Base-by-base conservation (phyloP, 2,888 invertebrate genomes). In the Catocala nupta region DNA sequence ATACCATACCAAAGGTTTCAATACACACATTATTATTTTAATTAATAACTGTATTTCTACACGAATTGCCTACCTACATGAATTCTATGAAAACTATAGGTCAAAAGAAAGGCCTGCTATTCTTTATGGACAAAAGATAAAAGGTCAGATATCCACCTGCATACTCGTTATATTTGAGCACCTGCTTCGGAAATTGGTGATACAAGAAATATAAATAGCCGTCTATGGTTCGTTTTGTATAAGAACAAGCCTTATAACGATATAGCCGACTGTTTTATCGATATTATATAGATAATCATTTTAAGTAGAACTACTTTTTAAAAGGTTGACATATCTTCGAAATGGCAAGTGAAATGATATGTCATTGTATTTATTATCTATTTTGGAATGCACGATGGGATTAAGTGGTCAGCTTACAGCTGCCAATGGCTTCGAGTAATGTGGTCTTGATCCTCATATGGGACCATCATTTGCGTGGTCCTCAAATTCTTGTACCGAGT, bases 91-190 rank as follows among this genome's bases (percentile, higher is more conserved):
- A 13, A 1, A 48, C 16, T 34, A 49, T 10, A 3, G 47, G 13
- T 16, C 5, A 3, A 7, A 65, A 71, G 59, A 65, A 70, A 63
- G 55, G 13, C 13, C 11, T 43, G 45, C 45, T 59, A 56, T 53
- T 33, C 48, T 53, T 49, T 56, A 25, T 42, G 43, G 12, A 7
- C 42, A 47, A 16, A 45, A 33, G 63, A 65, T 49, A 52, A 73
- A 70, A 70, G 60, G 63, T 51, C 42, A 65, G 25, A 12, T 48
- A n/a, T 47, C 49, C 73, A 73, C 61, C 73, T 73, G 73, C 63
- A 7, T 54, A 33, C 39, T 45, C 36, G 13, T 12, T 36, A 7
- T 9, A 45, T 12, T 45, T 16, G 4, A 55, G 10, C 65, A 73
- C 60, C 73, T 73, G 73, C 68, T n/a, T 50, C 34, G 12, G 36